Conservation (phyloP, 2,888 invertebrate species). For the Arenicola marina region DNA sequence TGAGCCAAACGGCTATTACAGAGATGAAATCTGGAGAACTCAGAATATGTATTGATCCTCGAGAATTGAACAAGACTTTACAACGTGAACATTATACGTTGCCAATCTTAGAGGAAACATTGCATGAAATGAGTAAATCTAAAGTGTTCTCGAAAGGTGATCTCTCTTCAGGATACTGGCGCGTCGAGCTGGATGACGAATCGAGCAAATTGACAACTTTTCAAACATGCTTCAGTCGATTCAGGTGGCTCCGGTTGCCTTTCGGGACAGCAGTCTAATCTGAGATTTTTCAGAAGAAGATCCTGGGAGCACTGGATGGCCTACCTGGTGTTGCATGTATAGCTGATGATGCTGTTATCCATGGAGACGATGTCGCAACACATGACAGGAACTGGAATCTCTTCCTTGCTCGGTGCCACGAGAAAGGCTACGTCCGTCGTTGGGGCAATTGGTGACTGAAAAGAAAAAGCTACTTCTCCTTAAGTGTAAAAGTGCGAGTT, state of each 20-base stretch:
- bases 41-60: constrained; percentile 34
- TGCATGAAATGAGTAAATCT: constrained; percentile 27
- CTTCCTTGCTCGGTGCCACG: background rate
- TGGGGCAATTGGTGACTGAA: too few species aligned
- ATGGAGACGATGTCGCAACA: constrained; percentile 17
- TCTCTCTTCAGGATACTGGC: constrained; percentile 29
- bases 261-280: constrained; percentile 28
- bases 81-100: constrained; percentile 26
- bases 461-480: too few species aligned
- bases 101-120: constrained; percentile 32
- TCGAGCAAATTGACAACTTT: constrained; percentile 31
- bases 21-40: constrained; percentile 27
- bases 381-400: constrained; percentile 21
- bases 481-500: too few species aligned
- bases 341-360: constrained; percentile 29
- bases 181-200: constrained; percentile 25
- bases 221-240: constrained; percentile 26
- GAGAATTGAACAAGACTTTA: constrained; percentile 29
- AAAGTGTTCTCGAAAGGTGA: constrained; percentile 29
- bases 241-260: constrained; percentile 29
- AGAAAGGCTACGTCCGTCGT: too few species aligned
- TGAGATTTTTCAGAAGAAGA: constrained; percentile 32
- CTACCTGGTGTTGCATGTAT: constrained; percentile 29
- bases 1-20: constrained; percentile 29
- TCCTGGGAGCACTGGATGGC: constrained; percentile 23